Base-by-base conservation (phyloP, 2,797 vertebrate genomes). In the Naso thynnoides region DNA sequence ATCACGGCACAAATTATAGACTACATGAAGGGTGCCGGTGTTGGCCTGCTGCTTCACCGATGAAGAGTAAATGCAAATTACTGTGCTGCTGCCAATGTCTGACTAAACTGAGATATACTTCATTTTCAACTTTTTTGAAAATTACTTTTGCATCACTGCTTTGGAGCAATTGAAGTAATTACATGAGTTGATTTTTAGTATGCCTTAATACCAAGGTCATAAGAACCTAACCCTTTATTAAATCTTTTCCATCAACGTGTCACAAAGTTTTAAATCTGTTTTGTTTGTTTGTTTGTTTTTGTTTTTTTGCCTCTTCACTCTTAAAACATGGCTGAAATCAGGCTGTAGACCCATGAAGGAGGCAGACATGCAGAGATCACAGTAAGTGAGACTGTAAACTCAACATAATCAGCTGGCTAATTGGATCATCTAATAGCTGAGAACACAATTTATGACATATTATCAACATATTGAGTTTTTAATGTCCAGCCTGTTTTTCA, bases 1-100 rank as follows among this genome's bases (percentile, higher is more conserved):
- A 78, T 86, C 79, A 67, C 53, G 73, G 50, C 69, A 83, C 71
- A 88, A 87, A 89, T 92, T 76, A 84, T 49, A 79, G 73, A 85
- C 58, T 48, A 86, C 78, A 80, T 61, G 70, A 83, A 87, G 65
- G 57, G 56, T 70, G 63, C 69, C 45, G 24, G 42, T 50, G 55
- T 71, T 68, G 65, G 55, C 52, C 44, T 13, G 26, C 52, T 53
- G 78, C 73, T 75, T 50, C 62, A 45, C 10, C 38, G 54, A 61
- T 84, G 60, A 29, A 57, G 49, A 77, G 56, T 56, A 74, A 82
- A 78, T 29, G 68, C 41, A 85, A 80, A 85, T 83, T 27, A 73
- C 48, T 71, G 21, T 56, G 55, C 53, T 49, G 42, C 50, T 64
- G 78, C 31, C 29, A 78, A 63, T 31, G 64, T 78, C 45, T 70